Conservation (phyloP, 2,797 vertebrate genomes). For the Gila robusta region DNA sequence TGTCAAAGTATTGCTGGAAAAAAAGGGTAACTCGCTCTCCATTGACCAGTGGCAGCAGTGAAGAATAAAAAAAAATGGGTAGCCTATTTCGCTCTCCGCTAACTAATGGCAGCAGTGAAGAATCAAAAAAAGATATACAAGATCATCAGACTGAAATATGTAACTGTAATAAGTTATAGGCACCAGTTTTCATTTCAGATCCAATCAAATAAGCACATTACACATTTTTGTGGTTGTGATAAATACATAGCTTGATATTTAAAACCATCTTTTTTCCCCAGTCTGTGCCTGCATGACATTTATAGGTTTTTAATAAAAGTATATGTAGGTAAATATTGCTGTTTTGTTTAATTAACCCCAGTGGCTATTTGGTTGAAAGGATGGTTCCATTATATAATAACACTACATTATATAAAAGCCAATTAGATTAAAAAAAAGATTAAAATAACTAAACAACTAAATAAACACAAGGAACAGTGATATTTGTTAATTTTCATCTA, state of each 20-base stretch:
- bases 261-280: background rate
- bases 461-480: background rate
- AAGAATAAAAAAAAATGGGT: background rate
- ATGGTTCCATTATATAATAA: background rate
- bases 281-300: background rate
- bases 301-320: background rate
- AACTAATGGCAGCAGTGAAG: conserved; percentile 32
- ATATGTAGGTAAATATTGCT: background rate
- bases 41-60: conserved; percentile 31
- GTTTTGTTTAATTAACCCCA: background rate
- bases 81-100: background rate
- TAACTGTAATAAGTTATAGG: conserved; percentile 17
- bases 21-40: conserved; percentile 21
- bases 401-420: no score
- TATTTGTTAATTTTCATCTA: background rate
- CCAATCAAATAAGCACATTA: conserved; percentile 58
- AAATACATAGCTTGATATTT: background rate
- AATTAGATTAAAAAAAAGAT: no score
- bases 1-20: conserved; percentile 48
- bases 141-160: conserved; percentile 45
- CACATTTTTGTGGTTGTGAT: background rate
- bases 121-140: conserved; percentile 3
- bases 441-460: no score
- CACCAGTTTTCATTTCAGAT: conserved; percentile 57
- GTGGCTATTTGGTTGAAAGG: background rate